These are phyloP conservation scores for Archocentrus centrarchus DNA, from an alignment of 2,113 vertebrate genomes.

Conservation along the genomic window DNA sequence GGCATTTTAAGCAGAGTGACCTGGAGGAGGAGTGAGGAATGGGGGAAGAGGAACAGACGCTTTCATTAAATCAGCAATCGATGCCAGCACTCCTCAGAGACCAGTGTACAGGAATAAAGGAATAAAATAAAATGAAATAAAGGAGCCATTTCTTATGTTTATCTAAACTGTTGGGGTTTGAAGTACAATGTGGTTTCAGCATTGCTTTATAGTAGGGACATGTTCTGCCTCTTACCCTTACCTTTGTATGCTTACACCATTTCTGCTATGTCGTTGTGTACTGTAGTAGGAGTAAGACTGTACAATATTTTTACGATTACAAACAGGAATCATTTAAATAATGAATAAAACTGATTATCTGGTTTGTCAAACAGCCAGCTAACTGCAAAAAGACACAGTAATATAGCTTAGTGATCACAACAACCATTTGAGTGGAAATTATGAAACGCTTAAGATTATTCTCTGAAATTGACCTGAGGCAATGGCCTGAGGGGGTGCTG, in stretches of 20 bases:
- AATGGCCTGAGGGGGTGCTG: slow-evolving; percentile 70
- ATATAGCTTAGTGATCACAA: slow-evolving; percentile 69
- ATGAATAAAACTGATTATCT: slow-evolving; percentile 48
- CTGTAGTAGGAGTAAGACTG: slow-evolving; percentile 7
- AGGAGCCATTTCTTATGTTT: slow-evolving; percentile 68
- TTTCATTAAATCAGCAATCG: slow-evolving; percentile 84
- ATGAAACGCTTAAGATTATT: slow-evolving; percentile 71
- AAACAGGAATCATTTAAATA: slow-evolving; percentile 33
- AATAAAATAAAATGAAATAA: slow-evolving; percentile 76
- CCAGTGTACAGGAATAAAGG: slow-evolving; percentile 61
- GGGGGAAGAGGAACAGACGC: slow-evolving; percentile 71
- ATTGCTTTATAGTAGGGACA: slow-evolving; percentile 20
- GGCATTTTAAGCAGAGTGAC: slow-evolving; percentile 81
- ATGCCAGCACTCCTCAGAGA: slow-evolving; percentile 76
- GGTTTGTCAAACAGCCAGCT: slow-evolving; percentile 27
- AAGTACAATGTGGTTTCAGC: slow-evolving; percentile 42
- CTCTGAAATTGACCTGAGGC: slow-evolving; percentile 69
- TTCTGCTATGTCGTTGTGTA: slow-evolving; percentile 13
- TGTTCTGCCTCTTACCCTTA: slow-evolving; percentile 7
- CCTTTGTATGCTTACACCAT: background rate
- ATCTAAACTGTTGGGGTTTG: slow-evolving; percentile 60
- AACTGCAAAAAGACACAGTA: slow-evolving; percentile 55
- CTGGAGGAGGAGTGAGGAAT: slow-evolving; percentile 75
- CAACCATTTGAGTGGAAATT: slow-evolving; percentile 65
- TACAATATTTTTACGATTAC: slow-evolving; percentile 32